Base-by-base conservation (phyloP, 2,888 invertebrate genomes). In the Sarcophaga subvicina region DNA sequence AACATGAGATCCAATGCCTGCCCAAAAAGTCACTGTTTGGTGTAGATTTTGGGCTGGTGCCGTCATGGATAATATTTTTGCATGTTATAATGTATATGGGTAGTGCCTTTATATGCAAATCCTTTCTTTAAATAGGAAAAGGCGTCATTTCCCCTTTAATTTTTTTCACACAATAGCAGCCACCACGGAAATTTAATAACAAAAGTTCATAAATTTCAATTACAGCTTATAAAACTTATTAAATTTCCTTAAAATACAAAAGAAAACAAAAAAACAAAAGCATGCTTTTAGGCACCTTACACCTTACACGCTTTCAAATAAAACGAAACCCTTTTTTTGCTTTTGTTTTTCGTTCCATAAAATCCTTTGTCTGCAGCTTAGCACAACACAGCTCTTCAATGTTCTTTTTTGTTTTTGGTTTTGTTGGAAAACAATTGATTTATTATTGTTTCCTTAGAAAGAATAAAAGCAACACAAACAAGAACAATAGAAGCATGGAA, bases 391-490 rank as follows among this genome's bases (percentile, higher is more conserved):
- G 27, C 14, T 17, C 37, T 17, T 66, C 8, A 66, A 37, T 37
- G 66, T 37, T 66, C 37, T 64, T 17, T 37, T 27, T 37, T 27
- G 6, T 6, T 25, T 25, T 25, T 25, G 5, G 45, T 37, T 2
- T 67, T 67, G n/a, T 67, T 45, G 20, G 3, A 64, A 78, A 78
- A 77, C 82, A 85, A 85, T 85, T 85, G 85, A 85, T 85, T 85
- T 85, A 85, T 85, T 78, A 73, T 78, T 79, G 75, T 78, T 75
- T 85, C 85, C 85, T 70, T 69, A 78, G 79, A 27, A 37, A 37
- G 37, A 37, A 37, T 37, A 37, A 37, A 37, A 37, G 8, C 37
- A 37, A 37, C 37, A 8, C 37, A 6, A 37, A 37, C 10, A 10
- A 10, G 37, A 37, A 37, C 37, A 37, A 37, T 37, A 37, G 37